phyloP scores from a whole-genome alignment of 2,888 invertebrate genomes.

The Nemotelus nigrinus region DNA sequence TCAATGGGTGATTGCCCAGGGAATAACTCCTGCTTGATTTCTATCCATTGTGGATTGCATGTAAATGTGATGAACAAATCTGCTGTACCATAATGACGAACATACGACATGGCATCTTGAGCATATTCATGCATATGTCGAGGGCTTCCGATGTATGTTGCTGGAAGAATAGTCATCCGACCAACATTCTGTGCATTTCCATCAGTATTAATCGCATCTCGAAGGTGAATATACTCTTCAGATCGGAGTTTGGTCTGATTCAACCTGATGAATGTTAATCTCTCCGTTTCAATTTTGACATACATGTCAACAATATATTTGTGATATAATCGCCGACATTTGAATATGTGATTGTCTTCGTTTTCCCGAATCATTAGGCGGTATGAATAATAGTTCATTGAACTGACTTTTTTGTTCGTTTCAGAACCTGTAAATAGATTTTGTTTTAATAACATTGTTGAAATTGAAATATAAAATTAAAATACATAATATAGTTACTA shows the following conservation, averaged over 20 bases:
- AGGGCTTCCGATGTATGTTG: constrained; percentile 21
- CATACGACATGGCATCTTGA: constrained; percentile 30
- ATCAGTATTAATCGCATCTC: constrained; percentile 39
- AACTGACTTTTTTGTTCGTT: constrained; percentile 39
- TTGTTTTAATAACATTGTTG: constrained; percentile 4
- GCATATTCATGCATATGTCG: constrained; percentile 36
- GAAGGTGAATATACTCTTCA: constrained; percentile 28
- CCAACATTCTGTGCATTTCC: constrained; percentile 32
- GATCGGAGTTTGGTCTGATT: constrained; percentile 51
- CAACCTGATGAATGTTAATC: constrained; percentile 16
- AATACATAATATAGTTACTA: constrained; percentile 1
- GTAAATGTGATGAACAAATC: constrained; percentile 24
- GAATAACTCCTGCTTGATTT: constrained; percentile 48
- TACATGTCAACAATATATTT: constrained; percentile 37
- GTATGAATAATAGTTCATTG: constrained; percentile 43
- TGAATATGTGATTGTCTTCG: constrained; percentile 41
- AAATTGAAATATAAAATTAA: no score
- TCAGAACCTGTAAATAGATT: constrained; percentile 6
- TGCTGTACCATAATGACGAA: constrained; percentile 31
- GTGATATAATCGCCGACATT: constrained; percentile 46
- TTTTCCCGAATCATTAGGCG: constrained; percentile 44
- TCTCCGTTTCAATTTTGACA: constrained; percentile 30
- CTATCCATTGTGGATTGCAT: constrained; percentile 47
- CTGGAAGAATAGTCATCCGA: constrained; percentile 37
- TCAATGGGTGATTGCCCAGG: constrained; percentile 54